A percentile compares a stretch with the other conserved stretches of the same genome.
Evolutionary conservation across 2,113 vertebrate genomes (phyloP).

Genomic region (Clarias gariepinus): DNA sequence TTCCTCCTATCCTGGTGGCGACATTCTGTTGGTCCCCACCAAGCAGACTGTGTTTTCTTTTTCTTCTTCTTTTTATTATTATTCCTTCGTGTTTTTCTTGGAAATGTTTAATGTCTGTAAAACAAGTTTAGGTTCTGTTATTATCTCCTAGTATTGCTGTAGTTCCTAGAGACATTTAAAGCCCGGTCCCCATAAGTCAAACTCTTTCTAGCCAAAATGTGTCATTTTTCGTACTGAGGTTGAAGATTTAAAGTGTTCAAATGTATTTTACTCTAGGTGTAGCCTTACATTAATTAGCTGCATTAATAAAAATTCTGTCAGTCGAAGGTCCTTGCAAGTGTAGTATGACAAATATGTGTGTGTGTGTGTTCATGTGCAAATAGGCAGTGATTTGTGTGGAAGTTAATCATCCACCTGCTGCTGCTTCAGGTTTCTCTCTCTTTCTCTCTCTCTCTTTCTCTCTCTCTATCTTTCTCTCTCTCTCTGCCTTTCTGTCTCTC

Average conservation of each 20-base stretch:
- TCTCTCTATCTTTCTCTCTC: too few relatives aligned
- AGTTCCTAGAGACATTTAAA: background rate
- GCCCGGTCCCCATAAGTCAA: background rate
- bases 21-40: background rate
- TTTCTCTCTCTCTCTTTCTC: background rate
- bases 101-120: background rate
- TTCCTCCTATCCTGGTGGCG: background rate
- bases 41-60: background rate
- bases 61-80: background rate
- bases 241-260: background rate
- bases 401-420: constrained; percentile 73
- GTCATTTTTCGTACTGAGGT: background rate
- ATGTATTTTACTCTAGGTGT: background rate
- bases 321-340: background rate
- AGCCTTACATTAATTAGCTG: background rate
- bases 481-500: constrained; percentile 38
- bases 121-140: background rate
- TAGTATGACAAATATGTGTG: constrained; percentile 21
- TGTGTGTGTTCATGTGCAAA: constrained; percentile 49
- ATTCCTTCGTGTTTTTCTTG: too few relatives aligned
- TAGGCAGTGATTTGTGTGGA: constrained; percentile 62
- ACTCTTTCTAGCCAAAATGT: background rate
- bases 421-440: constrained; percentile 54
- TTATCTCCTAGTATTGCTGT: background rate
- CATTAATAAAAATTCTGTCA: background rate